Conservation (phyloP, 2,113 vertebrate genomes). For the Ceratotherium simum region DNA sequence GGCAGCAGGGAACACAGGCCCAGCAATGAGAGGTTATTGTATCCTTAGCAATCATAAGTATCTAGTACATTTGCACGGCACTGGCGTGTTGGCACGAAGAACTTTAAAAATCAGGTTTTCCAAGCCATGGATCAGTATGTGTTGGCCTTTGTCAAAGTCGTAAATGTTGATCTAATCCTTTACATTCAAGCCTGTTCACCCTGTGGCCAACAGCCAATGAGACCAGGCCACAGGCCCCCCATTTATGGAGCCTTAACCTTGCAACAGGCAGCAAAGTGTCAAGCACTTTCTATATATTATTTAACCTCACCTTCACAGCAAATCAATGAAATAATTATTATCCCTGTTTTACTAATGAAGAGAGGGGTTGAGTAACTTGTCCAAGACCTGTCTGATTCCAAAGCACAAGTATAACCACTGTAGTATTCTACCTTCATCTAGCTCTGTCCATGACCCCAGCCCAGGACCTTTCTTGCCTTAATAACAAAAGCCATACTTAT, state of each 20-base stretch:
- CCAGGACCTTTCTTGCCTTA: neutral
- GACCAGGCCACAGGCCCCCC: neutral
- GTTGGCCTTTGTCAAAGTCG: neutral
- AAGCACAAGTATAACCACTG: neutral
- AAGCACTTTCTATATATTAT: neutral
- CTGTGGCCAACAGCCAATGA: neutral
- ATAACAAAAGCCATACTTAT: neutral
- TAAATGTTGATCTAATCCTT: neutral
- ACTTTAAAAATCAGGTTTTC: constrained; percentile 12
- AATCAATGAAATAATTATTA: neutral
- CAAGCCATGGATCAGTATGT: neutral
- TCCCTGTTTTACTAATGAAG: neutral
- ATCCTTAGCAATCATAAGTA: neutral
- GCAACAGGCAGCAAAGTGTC: neutral
- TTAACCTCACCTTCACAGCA: neutral
- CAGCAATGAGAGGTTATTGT: neutral
- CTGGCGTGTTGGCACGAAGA: neutral
- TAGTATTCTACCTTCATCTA: neutral
- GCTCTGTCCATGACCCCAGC: neutral
- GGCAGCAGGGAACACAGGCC: neutral
- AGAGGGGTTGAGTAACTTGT: neutral
- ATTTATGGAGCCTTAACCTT: neutral
- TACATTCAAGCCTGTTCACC: neutral
- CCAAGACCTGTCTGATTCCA: neutral
- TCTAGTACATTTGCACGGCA: neutral